A percentile compares a stretch with the other conserved stretches of the same genome.
These are phyloP conservation scores for Gastracanthus pulcherrimus DNA, from an alignment of 2,888 invertebrate species.

Conservation along the genomic window DNA sequence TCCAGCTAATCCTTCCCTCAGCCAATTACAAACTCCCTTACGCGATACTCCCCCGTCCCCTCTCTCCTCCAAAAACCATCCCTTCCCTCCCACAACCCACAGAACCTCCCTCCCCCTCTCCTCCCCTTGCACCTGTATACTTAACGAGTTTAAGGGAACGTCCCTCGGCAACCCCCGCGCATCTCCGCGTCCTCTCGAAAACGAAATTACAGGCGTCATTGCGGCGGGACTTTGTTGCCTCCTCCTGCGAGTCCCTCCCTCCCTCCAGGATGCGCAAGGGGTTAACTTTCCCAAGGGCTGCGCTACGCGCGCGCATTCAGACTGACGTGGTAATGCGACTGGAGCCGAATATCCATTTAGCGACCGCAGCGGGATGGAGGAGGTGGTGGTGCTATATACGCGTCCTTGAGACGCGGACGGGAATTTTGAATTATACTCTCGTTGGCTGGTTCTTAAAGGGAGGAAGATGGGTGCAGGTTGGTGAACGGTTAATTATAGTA, in stretches of 20 bases:
- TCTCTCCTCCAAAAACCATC: neutral
- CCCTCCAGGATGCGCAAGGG: slow-evolving; percentile 51
- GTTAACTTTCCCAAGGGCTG: slow-evolving; percentile 65
- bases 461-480: neutral
- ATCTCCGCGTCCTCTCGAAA: slow-evolving; percentile 26
- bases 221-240: slow-evolving; percentile 41
- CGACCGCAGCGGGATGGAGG: slow-evolving; percentile 64
- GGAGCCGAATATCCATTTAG: slow-evolving; percentile 75
- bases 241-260: slow-evolving; percentile 12
- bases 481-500: slow-evolving; percentile 38
- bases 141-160: slow-evolving; percentile 7
- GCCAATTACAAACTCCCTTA: neutral
- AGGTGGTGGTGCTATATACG: neutral
- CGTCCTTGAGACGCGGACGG: slow-evolving; percentile 39
- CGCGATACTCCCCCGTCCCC: too few relatives aligned
- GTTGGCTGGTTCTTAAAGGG: too few relatives aligned
- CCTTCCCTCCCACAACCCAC: neutral
- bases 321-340: slow-evolving; percentile 71
- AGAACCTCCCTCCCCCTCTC: neutral
- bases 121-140: slow-evolving; percentile 12
- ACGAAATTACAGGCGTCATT: slow-evolving; percentile 54
- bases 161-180: neutral
- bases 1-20: neutral
- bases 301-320: slow-evolving; percentile 65
- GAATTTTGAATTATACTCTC: slow-evolving; percentile 41